Evolutionary conservation across 2,888 invertebrate genomes (phyloP), one percentile per base, ranked within the genome.

Genomic region (Chrysopilus asiliformis): DNA sequence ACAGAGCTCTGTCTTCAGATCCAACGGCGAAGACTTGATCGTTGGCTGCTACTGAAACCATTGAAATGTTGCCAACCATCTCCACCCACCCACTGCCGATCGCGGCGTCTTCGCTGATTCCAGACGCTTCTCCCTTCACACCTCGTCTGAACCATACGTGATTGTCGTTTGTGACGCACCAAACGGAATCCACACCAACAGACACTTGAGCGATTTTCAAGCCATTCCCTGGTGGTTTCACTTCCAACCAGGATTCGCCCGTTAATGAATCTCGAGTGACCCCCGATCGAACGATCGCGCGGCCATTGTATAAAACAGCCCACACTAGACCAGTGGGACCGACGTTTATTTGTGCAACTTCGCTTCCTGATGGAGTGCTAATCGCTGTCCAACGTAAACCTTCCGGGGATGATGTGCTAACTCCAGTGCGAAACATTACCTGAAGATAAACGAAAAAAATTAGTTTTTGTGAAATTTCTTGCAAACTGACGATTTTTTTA

Each of bases 21-120:
- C 89, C 87, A 47, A 90, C 76, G 9, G 80, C 89, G 71, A 86
- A 87, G 8, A 83, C 78, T 70, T 91, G 90, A 65, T 91, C 89
- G 63, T 85, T 85, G 10, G 77, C 71, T 20, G 87, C 80, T 38
- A 90, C 81, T n/a, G 86, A 81, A 31, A 91, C 70, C 53, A 80
- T 70, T 15, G 76, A 71, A 74, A 91, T 82, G 56, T 78, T 75
- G 30, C 85, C 87, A 42, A 85, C 79, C 72, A 91, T 87, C 68
- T 87, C 84, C 18, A 90, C 74, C 91, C 91, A 91, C 17, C 82
- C 80, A 52, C 70, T 78, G 4, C 89, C 89, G 50, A 76, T 76
- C 7, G 85, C 82, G 39, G 79, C 68, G 54, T 77, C 74, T 58
- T 83, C 83, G 49, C 78, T 79, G 41, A 72, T 67, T 4, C 83